Conservation (phyloP, 2,797 vertebrate species). For the Parauchenoglanis punctatus region DNA sequence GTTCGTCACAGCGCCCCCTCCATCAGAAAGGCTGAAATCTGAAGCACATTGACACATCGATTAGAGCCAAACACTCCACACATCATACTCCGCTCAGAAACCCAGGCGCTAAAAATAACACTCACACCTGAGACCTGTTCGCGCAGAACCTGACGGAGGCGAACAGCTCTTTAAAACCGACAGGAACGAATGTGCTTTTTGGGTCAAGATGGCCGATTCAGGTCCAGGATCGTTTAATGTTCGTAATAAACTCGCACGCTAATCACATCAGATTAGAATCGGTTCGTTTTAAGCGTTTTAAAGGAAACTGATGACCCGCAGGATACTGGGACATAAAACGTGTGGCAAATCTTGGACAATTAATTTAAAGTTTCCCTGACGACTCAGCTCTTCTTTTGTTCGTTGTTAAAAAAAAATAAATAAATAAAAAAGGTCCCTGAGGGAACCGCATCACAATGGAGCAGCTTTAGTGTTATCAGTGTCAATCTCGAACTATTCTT, state of each 20-base stretch:
- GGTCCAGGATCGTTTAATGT: background rate
- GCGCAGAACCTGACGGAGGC: background rate
- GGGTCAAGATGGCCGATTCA: background rate
- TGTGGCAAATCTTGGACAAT: background rate
- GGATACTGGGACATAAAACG: background rate
- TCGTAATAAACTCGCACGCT: background rate
- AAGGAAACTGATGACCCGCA: background rate
- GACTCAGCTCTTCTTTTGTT: slow-evolving; percentile 3
- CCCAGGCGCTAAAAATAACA: slow-evolving; percentile 38
- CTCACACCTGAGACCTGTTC: slow-evolving; percentile 6
- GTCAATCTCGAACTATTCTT: slow-evolving; percentile 32
- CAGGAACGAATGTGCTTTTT: background rate
- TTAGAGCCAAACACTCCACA: background rate
- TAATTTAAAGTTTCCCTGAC: slow-evolving; percentile 25
- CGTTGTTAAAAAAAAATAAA: background rate
- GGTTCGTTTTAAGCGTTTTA: background rate
- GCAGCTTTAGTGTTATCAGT: background rate
- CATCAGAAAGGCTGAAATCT: background rate
- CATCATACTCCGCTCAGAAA: background rate
- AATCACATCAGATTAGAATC: slow-evolving; percentile 12
- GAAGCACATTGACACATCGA: background rate
- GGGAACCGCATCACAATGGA: background rate
- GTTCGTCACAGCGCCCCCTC: background rate
- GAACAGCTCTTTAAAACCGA: background rate
- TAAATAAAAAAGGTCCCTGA: background rate